Percentiles rank a stretch among this genome's conserved stretches.
phyloP scores from a whole-genome alignment of 2,888 invertebrate genomes.

The Pollenia amentaria region DNA sequence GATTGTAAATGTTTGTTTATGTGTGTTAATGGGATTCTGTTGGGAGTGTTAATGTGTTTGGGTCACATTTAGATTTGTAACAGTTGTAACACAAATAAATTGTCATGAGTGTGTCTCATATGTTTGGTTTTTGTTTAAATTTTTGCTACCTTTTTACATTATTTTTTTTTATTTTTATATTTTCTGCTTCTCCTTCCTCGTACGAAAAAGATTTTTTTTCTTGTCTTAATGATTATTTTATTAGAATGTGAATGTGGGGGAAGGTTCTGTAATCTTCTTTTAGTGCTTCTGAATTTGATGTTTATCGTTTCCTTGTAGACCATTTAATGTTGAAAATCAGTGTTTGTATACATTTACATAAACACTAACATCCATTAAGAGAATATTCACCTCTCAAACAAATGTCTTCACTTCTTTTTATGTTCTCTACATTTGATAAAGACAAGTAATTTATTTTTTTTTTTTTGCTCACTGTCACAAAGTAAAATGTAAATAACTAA shows the following conservation, averaged over 20 bases:
- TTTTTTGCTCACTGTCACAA: too few relatives aligned
- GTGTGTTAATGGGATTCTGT: not conserved
- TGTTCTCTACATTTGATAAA: not conserved
- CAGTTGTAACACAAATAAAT: slow-evolving; percentile 23
- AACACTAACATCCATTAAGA: not conserved
- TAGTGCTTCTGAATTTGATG: slow-evolving; percentile 19
- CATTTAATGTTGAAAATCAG: slow-evolving; percentile 24
- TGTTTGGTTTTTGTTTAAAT: slow-evolving; percentile 20
- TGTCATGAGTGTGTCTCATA: slow-evolving; percentile 21
- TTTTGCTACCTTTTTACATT: slow-evolving; percentile 20
- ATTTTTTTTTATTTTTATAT: not conserved
- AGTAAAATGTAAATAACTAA: too few relatives aligned
- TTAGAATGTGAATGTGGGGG: not conserved
- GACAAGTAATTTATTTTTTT: too few relatives aligned
- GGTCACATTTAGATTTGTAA: slow-evolving; percentile 6
- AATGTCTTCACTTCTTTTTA: not conserved
- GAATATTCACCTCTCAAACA: not conserved
- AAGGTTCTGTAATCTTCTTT: slow-evolving; percentile 12
- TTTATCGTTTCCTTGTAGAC: slow-evolving; percentile 43
- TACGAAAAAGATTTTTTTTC: not conserved
- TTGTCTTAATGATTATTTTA: slow-evolving; percentile 8
- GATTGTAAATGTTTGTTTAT: not conserved
- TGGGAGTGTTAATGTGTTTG: slow-evolving; percentile 5
- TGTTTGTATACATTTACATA: not conserved
- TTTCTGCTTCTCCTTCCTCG: not conserved